Evolutionary conservation across 2,888 invertebrate genomes (phyloP), one percentile per base, ranked within the genome.

Genomic region (Acanthoscelides obtectus): DNA sequence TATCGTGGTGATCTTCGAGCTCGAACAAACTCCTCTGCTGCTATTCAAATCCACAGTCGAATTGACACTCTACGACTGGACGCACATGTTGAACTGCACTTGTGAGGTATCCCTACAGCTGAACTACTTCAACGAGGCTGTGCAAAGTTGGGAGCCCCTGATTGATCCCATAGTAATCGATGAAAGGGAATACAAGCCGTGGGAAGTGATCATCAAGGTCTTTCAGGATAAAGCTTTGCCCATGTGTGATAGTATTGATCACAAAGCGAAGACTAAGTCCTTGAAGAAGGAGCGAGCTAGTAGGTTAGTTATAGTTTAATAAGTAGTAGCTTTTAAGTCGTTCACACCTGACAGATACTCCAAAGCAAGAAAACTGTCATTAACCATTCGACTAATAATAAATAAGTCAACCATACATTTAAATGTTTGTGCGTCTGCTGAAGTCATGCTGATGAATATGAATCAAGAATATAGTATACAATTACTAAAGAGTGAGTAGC

Each of bases 101-200:
- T 82, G 84, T 0, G 85, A 86, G 1, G 71, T 88, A 0, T 85
- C 87, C 0, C 70, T 87, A 4, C 86, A 87, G 72, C 88, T 88
- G 0, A 86, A 86, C 77, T 86, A 84, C 75, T 86, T 83, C 75
- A 85, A 85, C 73, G 85, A 85, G 71, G 79, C 77, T 71, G 74
- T 81, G 25, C 85, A 85, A 77, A 79, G 88, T 8, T 97, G 96
- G 96, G 96, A 97, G 81, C 96, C 96, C 0, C 83, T 96, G 0
- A 83, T 95, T 0, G 95, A 95, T 78, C 93, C 94, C 0, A 89
- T 91, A 0, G 88, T 91, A 0, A 87, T 89, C 66, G 87, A 88
- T 45, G 92, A 92, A 82, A 90, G 90, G 75, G 83, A 88, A 0
- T 92, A 91, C 81, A 87, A 90, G 72, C 92, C 93, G 0, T 94